Percentiles rank a stretch among this genome's conserved stretches.
Evolutionary conservation across 2,888 invertebrate genomes (phyloP).

Genomic region (Tipula lateralis): DNA sequence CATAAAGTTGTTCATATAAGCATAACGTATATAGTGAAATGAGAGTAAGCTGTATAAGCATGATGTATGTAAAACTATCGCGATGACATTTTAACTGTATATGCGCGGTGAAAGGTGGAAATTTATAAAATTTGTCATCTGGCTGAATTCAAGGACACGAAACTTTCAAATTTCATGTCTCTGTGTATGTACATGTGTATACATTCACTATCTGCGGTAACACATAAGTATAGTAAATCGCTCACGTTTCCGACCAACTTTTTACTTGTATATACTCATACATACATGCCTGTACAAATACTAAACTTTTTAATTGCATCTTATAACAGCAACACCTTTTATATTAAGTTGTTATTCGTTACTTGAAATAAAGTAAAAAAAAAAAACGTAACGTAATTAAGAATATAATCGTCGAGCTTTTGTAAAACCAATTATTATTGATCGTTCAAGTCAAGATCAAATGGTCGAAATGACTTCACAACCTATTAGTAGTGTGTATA

Average conservation of each 20-base stretch:
- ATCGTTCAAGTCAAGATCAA: too few relatives aligned
- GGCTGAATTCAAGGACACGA: not conserved
- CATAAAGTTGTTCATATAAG: not conserved
- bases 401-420: too few relatives aligned
- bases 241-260: not conserved
- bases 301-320: not conserved
- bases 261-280: not conserved
- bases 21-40: not conserved
- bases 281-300: too few relatives aligned
- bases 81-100: not conserved
- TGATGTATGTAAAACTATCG: not conserved
- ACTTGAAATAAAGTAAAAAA: too few relatives aligned
- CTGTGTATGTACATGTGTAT: not conserved
- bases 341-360: not conserved
- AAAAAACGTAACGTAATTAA: too few relatives aligned
- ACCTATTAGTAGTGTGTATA: too few relatives aligned
- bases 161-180: not conserved
- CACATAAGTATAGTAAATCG: not conserved
- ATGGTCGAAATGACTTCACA: too few relatives aligned
- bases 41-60: not conserved
- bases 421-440: too few relatives aligned
- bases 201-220: not conserved
- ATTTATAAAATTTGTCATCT: not conserved
- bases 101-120: not conserved
- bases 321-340: not conserved